These are phyloP conservation scores for Caenorhabditis sp. DNA, from an alignment of 2,888 invertebrate species.

Conservation along the genomic window DNA sequence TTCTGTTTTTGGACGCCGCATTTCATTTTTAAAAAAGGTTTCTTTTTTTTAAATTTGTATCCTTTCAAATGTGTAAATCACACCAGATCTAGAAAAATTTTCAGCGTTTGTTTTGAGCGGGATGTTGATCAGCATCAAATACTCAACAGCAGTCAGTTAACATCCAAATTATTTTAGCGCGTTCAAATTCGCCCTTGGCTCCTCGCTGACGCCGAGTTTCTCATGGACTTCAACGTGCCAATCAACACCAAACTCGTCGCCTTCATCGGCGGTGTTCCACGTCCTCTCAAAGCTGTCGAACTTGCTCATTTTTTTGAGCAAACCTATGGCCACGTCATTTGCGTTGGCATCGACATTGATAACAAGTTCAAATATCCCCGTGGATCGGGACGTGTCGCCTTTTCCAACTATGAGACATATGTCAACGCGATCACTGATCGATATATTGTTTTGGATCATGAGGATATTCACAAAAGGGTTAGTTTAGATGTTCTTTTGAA, in stretches of 20 bases:
- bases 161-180: slow-evolving; percentile 2
- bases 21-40: no score
- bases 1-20: no score
- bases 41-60: no score
- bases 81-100: no score
- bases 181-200: slow-evolving; percentile 67
- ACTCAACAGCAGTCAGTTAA: no score
- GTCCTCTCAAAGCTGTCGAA: slow-evolving; percentile 95
- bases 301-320: slow-evolving; percentile 99
- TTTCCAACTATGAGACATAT: slow-evolving; percentile 98
- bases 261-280: slow-evolving; percentile 98
- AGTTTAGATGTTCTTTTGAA: neutral
- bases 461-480: slow-evolving; percentile 50
- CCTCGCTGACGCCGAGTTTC: slow-evolving; percentile 62
- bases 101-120: no score
- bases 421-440: slow-evolving; percentile 97
- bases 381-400: slow-evolving; percentile 94
- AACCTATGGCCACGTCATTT: slow-evolving; percentile 96
- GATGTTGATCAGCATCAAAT: no score
- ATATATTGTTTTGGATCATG: slow-evolving; percentile 94
- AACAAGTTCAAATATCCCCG: slow-evolving; percentile 98
- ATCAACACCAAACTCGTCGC: slow-evolving; percentile 97
- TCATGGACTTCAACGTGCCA: slow-evolving; percentile 88
- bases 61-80: no score
- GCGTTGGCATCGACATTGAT: slow-evolving; percentile 98